phyloP scores from a whole-genome alignment of 1,140 invertebrate genomes.

The Apis mellifera region DNA sequence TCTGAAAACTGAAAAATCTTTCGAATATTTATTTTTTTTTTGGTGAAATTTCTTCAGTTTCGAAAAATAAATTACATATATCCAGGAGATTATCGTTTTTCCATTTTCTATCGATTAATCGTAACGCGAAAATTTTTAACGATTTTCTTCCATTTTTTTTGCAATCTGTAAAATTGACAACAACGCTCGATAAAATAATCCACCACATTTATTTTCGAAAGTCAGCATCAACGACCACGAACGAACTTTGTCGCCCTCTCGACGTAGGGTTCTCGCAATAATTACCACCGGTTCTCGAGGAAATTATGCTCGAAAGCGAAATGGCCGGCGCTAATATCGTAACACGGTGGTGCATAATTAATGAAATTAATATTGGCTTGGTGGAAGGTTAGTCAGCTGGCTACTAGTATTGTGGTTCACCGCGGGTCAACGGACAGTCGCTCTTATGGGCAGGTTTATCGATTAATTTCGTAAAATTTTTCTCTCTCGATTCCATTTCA shows the following conservation, averaged over 20 bases:
- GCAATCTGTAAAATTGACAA: too few species aligned
- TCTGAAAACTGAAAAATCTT: background rate
- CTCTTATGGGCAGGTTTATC: slow-evolving; percentile 36
- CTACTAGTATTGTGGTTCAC: slow-evolving; percentile 29
- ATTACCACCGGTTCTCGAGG: background rate
- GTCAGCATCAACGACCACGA: fast-evolving
- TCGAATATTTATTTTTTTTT: too few species aligned
- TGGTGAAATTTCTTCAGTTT: too few species aligned
- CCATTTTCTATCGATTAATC: too few species aligned
- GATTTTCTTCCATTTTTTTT: too few species aligned
- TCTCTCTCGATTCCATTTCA: background rate
- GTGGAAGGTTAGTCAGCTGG: slow-evolving; percentile 1
- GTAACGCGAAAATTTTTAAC: too few species aligned
- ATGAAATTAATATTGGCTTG: slow-evolving; percentile 57
- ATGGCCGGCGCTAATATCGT: slow-evolving; percentile 45
- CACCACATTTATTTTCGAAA: background rate
- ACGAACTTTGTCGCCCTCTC: too few species aligned
- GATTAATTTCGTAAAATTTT: slow-evolving; percentile 69
- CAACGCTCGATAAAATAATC: too few species aligned
- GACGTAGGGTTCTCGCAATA: background rate
- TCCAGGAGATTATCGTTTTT: too few species aligned
- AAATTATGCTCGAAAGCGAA: slow-evolving; percentile 19
- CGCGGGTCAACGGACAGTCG: slow-evolving; percentile 58
- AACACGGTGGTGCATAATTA: slow-evolving; percentile 58
- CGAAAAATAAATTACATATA: too few species aligned